Percentiles rank a stretch among this genome's conserved stretches.
Conservation (phyloP, 1,140 invertebrate species). For the Ceratina japonica region DNA sequence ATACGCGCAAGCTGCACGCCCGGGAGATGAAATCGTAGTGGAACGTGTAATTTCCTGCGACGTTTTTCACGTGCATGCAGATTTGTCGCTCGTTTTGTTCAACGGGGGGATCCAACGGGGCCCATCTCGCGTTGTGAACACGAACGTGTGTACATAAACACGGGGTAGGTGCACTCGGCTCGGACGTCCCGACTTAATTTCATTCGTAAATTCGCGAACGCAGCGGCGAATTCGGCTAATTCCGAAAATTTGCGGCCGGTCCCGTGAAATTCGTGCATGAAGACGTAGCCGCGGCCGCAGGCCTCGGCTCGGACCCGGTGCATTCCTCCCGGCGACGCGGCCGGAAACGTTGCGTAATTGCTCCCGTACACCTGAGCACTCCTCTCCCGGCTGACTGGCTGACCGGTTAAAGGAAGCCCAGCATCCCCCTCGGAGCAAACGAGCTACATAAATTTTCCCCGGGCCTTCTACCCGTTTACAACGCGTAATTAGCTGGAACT, state of each 20-base stretch:
- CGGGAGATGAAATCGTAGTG: too few relatives aligned
- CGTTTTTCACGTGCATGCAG: too few relatives aligned
- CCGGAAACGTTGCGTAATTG: conserved; percentile 68
- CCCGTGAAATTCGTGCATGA: conserved; percentile 45
- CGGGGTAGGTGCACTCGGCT: background rate
- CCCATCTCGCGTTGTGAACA: conserved; percentile 1
- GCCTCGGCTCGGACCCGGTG: background rate
- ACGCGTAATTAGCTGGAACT: conserved; percentile 70
- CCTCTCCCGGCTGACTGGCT: conserved; percentile 11
- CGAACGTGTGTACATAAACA: background rate
- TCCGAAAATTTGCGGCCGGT: conserved; percentile 33
- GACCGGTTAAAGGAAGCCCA: background rate
- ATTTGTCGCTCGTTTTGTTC: conserved; percentile 13
- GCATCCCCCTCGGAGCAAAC: conserved; percentile 28
- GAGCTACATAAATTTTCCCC: conserved; percentile 62
- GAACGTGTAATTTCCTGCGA: conserved; percentile 20
- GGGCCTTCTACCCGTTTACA: conserved; percentile 54
- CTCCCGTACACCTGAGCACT: conserved; percentile 37
- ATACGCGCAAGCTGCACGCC: background rate
- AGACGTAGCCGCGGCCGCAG: conserved; percentile 53
- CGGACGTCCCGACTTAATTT: conserved; percentile 1
- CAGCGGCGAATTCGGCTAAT: background rate
- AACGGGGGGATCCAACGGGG: too few relatives aligned
- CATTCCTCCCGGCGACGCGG: conserved; percentile 46
- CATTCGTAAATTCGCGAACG: conserved; percentile 8